phyloP scores from a whole-genome alignment of 2,888 invertebrate genomes.

The Phragmatobia fuliginosa region DNA sequence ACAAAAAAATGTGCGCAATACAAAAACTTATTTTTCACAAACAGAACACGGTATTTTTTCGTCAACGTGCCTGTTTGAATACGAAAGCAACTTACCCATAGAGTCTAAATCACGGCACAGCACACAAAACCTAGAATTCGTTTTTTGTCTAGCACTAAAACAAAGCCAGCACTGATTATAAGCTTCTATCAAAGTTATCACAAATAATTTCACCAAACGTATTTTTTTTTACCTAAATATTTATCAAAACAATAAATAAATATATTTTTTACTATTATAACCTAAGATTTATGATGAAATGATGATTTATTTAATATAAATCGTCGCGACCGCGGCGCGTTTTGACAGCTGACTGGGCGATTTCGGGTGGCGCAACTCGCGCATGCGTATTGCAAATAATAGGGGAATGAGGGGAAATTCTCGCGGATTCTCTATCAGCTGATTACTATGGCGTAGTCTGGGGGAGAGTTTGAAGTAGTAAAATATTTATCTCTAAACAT shows the following conservation, averaged over 20 bases:
- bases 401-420: slow-evolving; percentile 46
- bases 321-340: slow-evolving; percentile 56
- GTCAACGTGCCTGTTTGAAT: neutral
- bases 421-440: slow-evolving; percentile 48
- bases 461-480: slow-evolving; percentile 14
- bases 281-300: slow-evolving; percentile 35
- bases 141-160: slow-evolving; percentile 45
- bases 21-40: neutral
- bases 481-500: slow-evolving; percentile 20
- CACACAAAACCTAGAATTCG: slow-evolving; percentile 25
- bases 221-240: neutral
- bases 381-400: slow-evolving; percentile 62
- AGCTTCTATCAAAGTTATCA: slow-evolving; percentile 4
- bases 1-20: neutral
- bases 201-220: slow-evolving; percentile 2
- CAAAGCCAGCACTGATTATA: slow-evolving; percentile 23
- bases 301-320: slow-evolving; percentile 27
- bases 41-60: neutral
- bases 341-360: slow-evolving; percentile 73
- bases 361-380: slow-evolving; percentile 48
- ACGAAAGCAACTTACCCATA: slow-evolving; percentile 9
- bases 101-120: slow-evolving; percentile 23
- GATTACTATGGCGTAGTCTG: slow-evolving; percentile 26
- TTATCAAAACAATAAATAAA: neutral
- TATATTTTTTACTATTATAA: slow-evolving; percentile 27